Base-by-base conservation (phyloP, 2,888 invertebrate species). In the Pollenia labialis region DNA sequence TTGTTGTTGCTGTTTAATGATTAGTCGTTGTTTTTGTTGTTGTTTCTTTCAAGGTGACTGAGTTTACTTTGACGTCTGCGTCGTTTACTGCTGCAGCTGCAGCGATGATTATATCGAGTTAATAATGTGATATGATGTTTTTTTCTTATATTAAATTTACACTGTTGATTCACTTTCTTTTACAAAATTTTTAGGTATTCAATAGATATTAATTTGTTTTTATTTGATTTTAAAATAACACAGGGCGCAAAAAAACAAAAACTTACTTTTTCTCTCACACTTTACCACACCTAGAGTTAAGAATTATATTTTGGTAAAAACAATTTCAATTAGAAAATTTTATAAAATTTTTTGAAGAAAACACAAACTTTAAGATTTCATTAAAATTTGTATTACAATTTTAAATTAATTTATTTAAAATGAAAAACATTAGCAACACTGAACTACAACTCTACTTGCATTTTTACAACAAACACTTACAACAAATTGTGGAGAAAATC, bases 231-330 rank as follows among this genome's bases (percentile, higher is more conserved):
- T 58, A 48, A 18, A 32, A 32, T 32, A 32, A 50, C n/a, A 58
- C 46, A 46, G n/a, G 12, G 2, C 12, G 7, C 10, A n/a, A 60
- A 62, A 32, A 42, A 54, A 48, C 18, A 10, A 18, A 54, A 54
- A 71, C 12, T 23, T 44, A 11, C 7, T 2, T 32, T 32, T 32
- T 32, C 32, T 32, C 32, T 32, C n/a, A 62, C 56, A 74, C 0
- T 58, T 74, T 75, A 82, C 81, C 81, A 75, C 81, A 75, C 81
- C 75, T 82, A 81, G 12, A 58, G 32, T 32, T 0, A 32, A 32
- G 32, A 32, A 32, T 32, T 32, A 32, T 32, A 32, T 32, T 32
- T 32, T 32, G 32, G 32, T 32, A 32, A 6, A 32, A 32, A 32
- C 1, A 32, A 7, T 66, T 60, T 46, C 10, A 4, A 23, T 23